phyloP scores from a whole-genome alignment of 2,113 vertebrate species.

The Cepphus grylle region DNA sequence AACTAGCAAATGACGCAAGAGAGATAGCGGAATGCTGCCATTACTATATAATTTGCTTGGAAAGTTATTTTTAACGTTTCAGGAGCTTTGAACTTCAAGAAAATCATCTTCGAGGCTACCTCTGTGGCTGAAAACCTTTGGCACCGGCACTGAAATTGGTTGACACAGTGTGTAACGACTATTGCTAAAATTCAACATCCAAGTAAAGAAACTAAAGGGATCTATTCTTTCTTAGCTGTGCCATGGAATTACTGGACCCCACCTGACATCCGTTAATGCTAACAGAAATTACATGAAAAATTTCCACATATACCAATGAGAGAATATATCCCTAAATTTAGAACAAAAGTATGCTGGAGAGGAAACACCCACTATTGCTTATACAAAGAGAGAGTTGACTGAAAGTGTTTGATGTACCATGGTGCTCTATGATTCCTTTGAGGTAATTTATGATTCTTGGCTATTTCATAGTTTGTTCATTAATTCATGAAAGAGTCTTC shows the following conservation, averaged over 20 bases:
- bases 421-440: neutral
- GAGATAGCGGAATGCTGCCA: neutral
- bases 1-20: neutral
- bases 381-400: neutral
- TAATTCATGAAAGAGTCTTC: neutral
- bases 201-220: neutral
- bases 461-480: neutral
- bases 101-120: neutral
- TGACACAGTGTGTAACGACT: neutral
- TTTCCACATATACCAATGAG: neutral
- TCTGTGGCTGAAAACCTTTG: neutral
- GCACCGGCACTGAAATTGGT: neutral
- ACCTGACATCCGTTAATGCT: neutral
- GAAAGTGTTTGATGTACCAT: neutral
- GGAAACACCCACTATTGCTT: neutral
- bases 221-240: neutral
- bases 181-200: neutral
- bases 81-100: slow-evolving; percentile 18
- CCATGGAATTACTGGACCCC: neutral
- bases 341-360: neutral
- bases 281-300: neutral
- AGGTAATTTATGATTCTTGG: neutral
- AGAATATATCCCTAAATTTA: slow-evolving; percentile 16
- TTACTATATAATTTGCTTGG: neutral
- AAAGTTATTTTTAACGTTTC: neutral